A percentile compares a stretch with the other conserved stretches of the same genome.
Evolutionary conservation across 2,797 vertebrate species (phyloP).

Genomic region (Urophycis tenuis): DNA sequence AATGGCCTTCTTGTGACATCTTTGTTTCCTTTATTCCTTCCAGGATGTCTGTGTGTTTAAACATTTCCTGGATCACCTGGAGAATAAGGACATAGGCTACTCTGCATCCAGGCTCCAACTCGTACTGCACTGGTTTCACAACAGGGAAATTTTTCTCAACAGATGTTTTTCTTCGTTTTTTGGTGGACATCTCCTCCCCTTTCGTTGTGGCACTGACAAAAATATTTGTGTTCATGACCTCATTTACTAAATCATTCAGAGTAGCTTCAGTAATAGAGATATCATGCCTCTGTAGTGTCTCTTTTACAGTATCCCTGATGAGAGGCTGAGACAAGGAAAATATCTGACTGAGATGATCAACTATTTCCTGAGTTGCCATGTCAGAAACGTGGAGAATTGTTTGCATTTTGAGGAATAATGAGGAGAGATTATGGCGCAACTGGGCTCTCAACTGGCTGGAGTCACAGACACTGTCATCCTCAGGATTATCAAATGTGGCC

Average conservation of each 20-base stretch:
- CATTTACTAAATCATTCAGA: constrained; percentile 7
- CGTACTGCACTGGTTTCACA: constrained; percentile 22
- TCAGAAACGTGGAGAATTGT: neutral
- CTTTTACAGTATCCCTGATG: neutral
- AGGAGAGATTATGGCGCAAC: neutral
- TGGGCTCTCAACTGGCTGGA: neutral
- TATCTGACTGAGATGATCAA: neutral
- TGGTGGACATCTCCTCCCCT: constrained; percentile 1
- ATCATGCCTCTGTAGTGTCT: no score
- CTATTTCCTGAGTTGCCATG: neutral
- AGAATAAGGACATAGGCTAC: constrained; percentile 18
- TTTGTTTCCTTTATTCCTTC: constrained; percentile 22
- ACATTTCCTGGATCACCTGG: constrained; percentile 30
- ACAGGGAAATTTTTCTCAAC: constrained; percentile 19
- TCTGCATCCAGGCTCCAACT: constrained; percentile 4
- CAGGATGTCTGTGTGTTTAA: constrained; percentile 30
- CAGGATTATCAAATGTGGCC: neutral
- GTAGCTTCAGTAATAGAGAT: neutral
- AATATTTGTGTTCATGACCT: constrained; percentile 19
- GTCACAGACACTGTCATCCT: neutral
- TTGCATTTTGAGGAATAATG: neutral
- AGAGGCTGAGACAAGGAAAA: neutral
- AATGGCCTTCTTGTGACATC: constrained; percentile 1
- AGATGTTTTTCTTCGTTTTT: constrained; percentile 19
- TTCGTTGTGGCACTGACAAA: constrained; percentile 17